Evolutionary conservation across 2,113 vertebrate genomes (phyloP), one percentile per base, ranked within the genome.

Genomic region (Catagonus wagneri): DNA sequence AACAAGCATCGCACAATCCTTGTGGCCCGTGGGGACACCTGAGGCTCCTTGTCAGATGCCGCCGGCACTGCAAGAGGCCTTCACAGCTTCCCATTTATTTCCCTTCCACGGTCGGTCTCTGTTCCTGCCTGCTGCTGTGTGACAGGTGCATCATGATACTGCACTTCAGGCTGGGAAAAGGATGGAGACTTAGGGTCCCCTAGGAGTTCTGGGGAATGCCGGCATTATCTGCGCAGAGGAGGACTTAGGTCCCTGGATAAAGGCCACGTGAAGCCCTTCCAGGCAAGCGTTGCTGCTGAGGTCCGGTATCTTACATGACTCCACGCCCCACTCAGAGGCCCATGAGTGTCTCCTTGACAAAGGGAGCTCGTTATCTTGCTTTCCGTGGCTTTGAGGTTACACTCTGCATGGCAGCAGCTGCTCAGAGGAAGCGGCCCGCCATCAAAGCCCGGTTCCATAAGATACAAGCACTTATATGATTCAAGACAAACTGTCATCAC

Each of bases 401-500:
- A 52, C 83, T 95, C n/a, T 15, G 80, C 39, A 3, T 0, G 19
- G 63, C n/a, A 1, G 63, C n/a, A 1, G 36, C 63, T 0, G 19
- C 78, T 90, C 80, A 32, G 65, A 90, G 50, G 87, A 83, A 80
- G n/a, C 63, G 7, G 0, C 93, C 94, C 34, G 32, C 97, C 54
- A 2, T 92, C 79, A 56, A 50, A 94, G 72, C 83, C 91, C 94
- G 78, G 27, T 87, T 96, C 92, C 34, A 1, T 91, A 91, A 66
- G 89, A 95, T 39, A 71, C 3, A 50, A 91, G 86, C 0, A 0
- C 58, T 54, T 68, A n/a, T 93, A 56, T 83, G 94, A 96, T 87
- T 96, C 72, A 76, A 97, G 89, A 95, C 86, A 94, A 93, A 83
- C 96, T 96, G 93, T 97, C 96, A 93, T 96, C 63, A 7, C 1